Percentiles rank a stretch among this genome's conserved stretches.
Evolutionary conservation across 2,113 vertebrate species (phyloP).

Genomic region (Scortum barcoo): DNA sequence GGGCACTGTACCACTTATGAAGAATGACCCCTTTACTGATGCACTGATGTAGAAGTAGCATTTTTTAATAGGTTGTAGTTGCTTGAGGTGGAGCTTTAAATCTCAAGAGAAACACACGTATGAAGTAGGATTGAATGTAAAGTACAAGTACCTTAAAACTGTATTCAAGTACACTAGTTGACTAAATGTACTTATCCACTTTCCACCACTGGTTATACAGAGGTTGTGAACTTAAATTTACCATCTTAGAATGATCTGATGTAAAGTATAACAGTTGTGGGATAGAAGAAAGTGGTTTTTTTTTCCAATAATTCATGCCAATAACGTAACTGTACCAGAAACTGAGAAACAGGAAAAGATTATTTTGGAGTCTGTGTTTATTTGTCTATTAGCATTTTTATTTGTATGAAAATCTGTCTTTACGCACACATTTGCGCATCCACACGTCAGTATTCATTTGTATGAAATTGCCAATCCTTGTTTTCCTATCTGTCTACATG

Average conservation of each 20-base stretch:
- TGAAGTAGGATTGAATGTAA: not conserved
- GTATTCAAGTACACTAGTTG: not conserved
- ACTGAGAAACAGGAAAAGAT: not conserved
- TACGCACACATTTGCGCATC: slow-evolving; percentile 3
- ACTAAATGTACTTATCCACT: not conserved
- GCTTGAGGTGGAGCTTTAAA: no score
- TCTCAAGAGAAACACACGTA: not conserved
- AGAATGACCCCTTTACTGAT: no score
- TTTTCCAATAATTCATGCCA: not conserved
- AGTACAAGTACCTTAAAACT: not conserved
- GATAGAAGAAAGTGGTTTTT: not conserved
- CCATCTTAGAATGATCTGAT: not conserved
- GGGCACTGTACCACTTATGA: no score
- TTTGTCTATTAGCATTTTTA: slow-evolving; percentile 25
- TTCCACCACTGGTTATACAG: no score
- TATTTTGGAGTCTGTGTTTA: slow-evolving; percentile 34
- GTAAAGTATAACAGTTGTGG: not conserved
- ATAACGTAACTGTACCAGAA: not conserved
- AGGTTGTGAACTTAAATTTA: not conserved
- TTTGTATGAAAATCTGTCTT: not conserved
- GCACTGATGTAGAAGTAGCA: no score
- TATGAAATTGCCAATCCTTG: slow-evolving; percentile 23
- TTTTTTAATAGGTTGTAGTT: no score
- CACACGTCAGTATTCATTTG: slow-evolving; percentile 36
- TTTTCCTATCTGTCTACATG: slow-evolving; percentile 45